Evolutionary conservation across 1,140 invertebrate genomes (phyloP), one percentile per base, ranked within the genome.

Genomic region (Geopemphigus sp.): DNA sequence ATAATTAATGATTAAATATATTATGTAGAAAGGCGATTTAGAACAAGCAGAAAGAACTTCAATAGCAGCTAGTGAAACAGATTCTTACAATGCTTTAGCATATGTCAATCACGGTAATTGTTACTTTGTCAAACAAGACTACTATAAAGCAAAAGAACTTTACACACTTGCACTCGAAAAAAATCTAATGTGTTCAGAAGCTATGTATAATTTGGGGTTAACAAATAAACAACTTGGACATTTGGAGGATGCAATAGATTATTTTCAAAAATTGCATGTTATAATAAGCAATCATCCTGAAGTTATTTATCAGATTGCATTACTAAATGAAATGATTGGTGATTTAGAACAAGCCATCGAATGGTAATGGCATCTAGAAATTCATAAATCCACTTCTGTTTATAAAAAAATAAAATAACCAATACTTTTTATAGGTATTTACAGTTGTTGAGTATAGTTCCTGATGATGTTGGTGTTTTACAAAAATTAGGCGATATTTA

Each of bases 61-160:
- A 6, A 90, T 93, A 84, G 87, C 92, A 82, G 92, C 94, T 24
- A 88, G 92, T 83, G 88, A 90, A 83, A 88, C 92, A 63, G 95
- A 94, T 85, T 89, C 87, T 81, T 95, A 93, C 83, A 96, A 95
- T 86, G 88, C 92, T 2, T 88, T 91, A 83, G 94, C 94, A 24
- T 89, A 95, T 82, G 94, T 98, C 1, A 98, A 98, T 87, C 90
- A 95, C 83, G 94, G 94, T 5, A 95, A 95, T 84, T 93, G 94
- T 82, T 89, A 90, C 64, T 91, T 92, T 84, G 88, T 89, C 56
- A 91, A 90, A 83, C 88, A 89, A 64, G 92, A 96, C 80, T 88
- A 89, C 73, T 91, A 93, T 81, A 90, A 90, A 84, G 94, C 95
- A 0, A 88, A 90, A 81, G 90, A 93, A 83, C 91, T 91, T 83